A percentile compares a stretch with the other conserved stretches of the same genome.
phyloP scores from a whole-genome alignment of 2,888 invertebrate genomes.

The Lithophane ornitopus region DNA sequence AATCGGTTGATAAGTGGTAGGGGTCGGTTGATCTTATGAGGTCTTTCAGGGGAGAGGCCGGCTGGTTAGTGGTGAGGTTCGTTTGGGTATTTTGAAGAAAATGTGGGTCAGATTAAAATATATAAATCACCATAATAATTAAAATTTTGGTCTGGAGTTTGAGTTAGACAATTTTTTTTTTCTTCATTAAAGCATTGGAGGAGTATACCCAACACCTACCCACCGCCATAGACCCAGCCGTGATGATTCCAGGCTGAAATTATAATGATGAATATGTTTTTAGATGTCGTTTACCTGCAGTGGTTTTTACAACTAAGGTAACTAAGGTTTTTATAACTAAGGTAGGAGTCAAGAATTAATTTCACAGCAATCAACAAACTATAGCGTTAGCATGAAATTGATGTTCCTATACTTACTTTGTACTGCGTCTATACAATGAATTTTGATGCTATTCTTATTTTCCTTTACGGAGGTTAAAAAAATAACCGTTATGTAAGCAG shows the following conservation, averaged over 20 bases:
- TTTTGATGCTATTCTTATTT: background rate
- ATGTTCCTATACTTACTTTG: background rate
- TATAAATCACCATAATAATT: background rate
- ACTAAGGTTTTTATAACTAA: no score
- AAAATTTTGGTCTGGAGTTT: background rate
- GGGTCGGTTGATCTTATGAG: constrained; percentile 13
- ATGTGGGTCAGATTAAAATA: no score
- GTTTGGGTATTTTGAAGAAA: background rate
- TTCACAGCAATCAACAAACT: constrained; percentile 33
- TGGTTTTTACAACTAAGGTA: background rate
- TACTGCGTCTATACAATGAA: background rate
- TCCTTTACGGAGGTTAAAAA: background rate
- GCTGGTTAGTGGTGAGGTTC: background rate
- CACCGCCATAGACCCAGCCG: no score
- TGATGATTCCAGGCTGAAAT: background rate
- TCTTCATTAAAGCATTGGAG: no score
- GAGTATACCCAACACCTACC: background rate
- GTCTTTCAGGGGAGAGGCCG: background rate
- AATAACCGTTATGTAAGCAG: background rate
- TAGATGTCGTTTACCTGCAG: background rate
- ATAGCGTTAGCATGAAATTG: constrained; percentile 32
- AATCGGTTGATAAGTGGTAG: background rate
- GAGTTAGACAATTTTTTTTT: background rate
- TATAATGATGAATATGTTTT: no score
- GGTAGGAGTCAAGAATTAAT: constrained; percentile 18